Conservation (phyloP, 2,113 vertebrate species). For the Ia io region DNA sequence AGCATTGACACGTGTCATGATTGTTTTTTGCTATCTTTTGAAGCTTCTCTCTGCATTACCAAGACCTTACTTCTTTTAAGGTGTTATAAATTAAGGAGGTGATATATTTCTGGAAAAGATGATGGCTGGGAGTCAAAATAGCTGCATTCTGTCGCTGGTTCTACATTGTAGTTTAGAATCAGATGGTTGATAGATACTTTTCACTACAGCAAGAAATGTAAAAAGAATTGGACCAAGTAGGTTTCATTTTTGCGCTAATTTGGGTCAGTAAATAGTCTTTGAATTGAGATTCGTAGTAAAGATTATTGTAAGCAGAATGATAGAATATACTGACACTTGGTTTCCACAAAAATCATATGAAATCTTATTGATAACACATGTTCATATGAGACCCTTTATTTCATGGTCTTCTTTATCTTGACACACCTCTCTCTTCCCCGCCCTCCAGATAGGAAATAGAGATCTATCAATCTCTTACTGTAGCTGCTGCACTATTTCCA, state of each 20-base stretch:
- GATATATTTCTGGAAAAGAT: background rate
- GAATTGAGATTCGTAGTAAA: background rate
- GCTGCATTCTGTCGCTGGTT: background rate
- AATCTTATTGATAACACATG: background rate
- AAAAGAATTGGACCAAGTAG: background rate
- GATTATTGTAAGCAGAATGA: background rate
- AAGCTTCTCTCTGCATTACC: background rate
- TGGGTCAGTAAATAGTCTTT: background rate
- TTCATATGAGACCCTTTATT: background rate
- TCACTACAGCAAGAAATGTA: background rate
- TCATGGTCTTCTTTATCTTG: background rate
- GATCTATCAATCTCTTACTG: background rate
- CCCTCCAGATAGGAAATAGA: background rate
- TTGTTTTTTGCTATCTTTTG: background rate
- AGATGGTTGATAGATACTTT: background rate
- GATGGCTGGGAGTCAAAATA: background rate
- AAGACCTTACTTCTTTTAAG: background rate
- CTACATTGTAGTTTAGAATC: background rate
- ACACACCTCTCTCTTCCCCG: background rate
- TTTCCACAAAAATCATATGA: background rate
- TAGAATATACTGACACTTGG: background rate
- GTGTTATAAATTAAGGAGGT: background rate
- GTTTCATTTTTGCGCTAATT: background rate
- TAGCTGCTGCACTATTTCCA: constrained; percentile 23
- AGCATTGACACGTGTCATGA: background rate